Evolutionary conservation across 1,140 invertebrate genomes (phyloP).

Genomic region (Bacillus rossius): DNA sequence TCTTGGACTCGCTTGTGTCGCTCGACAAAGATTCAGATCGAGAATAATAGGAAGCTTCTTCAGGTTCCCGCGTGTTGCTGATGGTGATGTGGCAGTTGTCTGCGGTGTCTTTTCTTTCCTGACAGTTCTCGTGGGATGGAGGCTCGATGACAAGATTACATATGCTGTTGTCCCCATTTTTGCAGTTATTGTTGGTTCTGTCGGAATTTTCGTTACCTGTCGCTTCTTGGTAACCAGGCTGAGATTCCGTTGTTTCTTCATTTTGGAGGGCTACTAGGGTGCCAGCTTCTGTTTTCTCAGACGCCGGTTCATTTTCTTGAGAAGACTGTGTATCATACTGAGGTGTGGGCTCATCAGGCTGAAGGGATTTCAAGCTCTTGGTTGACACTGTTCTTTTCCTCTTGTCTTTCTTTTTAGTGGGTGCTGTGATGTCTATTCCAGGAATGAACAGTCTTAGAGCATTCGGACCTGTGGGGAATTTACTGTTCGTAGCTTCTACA

Average conservation of each 20-base stretch:
- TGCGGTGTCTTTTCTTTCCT: background rate
- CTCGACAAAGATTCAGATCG: conserved; percentile 24
- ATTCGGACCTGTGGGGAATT: conserved; percentile 48
- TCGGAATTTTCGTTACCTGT: background rate
- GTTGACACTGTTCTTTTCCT: conserved; percentile 40
- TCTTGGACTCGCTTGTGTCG: conserved; percentile 22
- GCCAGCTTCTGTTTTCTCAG: background rate
- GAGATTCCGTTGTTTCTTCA: background rate
- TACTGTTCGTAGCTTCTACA: conserved; percentile 17
- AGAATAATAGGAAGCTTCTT: conserved; percentile 6
- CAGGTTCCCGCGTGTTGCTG: background rate
- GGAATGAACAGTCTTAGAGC: conserved; percentile 47
- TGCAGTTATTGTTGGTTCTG: background rate
- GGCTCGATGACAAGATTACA: conserved; percentile 2
- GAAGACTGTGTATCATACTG: too few species aligned
- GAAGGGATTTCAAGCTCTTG: background rate
- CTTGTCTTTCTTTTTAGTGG: conserved; percentile 39
- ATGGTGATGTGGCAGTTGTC: background rate
- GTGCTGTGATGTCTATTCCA: conserved; percentile 44
- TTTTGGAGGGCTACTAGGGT: background rate
- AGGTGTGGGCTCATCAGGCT: background rate
- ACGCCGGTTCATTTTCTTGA: background rate
- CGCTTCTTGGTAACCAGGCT: background rate
- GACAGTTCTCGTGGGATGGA: background rate
- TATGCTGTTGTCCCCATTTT: background rate